A percentile compares a stretch with the other conserved stretches of the same genome.
These are phyloP conservation scores for Sebastes diaconus DNA, from an alignment of 2,797 vertebrate genomes.

Conservation along the genomic window DNA sequence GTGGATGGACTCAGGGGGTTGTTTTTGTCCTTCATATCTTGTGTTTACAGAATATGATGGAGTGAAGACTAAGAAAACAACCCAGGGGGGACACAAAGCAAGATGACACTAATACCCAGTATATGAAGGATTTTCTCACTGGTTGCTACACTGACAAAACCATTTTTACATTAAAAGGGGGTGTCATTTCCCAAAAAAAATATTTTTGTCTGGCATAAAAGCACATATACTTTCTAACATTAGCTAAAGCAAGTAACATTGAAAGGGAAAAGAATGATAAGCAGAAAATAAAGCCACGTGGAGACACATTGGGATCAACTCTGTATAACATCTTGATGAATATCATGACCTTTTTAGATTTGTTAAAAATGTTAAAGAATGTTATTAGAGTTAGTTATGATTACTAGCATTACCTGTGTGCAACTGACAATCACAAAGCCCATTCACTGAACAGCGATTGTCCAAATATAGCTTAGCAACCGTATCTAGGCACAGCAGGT, in stretches of 20 bases:
- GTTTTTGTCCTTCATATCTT: conserved; percentile 37
- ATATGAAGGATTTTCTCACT: conserved; percentile 18
- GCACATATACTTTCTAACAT: neutral
- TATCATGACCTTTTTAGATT: neutral
- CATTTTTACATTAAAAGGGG: conserved; percentile 11
- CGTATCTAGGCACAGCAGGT: neutral
- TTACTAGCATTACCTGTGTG: neutral
- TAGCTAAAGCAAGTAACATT: conserved; percentile 2
- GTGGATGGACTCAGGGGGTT: conserved; percentile 17
- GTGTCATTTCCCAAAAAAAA: neutral
- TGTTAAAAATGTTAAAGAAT: neutral
- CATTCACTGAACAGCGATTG: neutral
- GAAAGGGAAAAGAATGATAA: neutral
- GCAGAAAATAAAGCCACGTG: neutral
- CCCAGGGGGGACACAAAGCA: conserved; percentile 5
- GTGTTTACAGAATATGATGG: conserved; percentile 37
- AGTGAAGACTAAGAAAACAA: conserved; percentile 26
- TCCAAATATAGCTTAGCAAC: neutral
- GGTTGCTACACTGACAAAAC: conserved; percentile 8
- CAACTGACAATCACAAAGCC: neutral
- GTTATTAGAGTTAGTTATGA: neutral
- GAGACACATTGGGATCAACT: neutral
- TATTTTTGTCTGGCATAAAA: neutral
- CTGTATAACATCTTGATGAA: neutral
- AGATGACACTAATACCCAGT: conserved; percentile 18